Conservation (phyloP, 2,888 invertebrate species). For the Dynastes grantii region DNA sequence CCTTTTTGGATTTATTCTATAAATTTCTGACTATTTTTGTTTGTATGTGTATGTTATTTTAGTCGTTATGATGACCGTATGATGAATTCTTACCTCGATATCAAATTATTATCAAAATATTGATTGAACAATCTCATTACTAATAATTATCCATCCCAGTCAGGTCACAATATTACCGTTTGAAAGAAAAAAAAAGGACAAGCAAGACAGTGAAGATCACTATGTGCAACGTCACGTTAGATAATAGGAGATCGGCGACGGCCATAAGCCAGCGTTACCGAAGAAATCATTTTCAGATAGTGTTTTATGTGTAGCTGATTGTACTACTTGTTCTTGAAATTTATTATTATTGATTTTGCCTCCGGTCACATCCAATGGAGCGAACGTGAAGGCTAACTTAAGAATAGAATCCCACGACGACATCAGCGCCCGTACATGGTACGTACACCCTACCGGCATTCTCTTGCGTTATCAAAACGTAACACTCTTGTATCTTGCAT, state of each 20-base stretch:
- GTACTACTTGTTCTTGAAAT: slow-evolving; percentile 44
- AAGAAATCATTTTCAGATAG: slow-evolving; percentile 43
- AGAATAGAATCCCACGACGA: slow-evolving; percentile 13
- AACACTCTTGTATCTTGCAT: slow-evolving; percentile 33
- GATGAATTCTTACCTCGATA: neutral
- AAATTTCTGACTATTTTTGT: no score
- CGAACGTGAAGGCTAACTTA: slow-evolving; percentile 4
- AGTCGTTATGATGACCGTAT: neutral
- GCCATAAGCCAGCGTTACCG: slow-evolving; percentile 17
- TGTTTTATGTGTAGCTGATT: slow-evolving; percentile 45
- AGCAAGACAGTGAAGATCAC: slow-evolving; percentile 18
- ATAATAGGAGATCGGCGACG: slow-evolving; percentile 42
- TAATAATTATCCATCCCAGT: slow-evolving; percentile 27
- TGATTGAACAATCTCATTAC: slow-evolving; percentile 41
- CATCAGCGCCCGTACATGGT: slow-evolving; percentile 6
- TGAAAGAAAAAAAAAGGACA: slow-evolving; percentile 6
- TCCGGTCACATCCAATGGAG: slow-evolving; percentile 28
- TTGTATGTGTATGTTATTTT: no score
- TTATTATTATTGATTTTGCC: slow-evolving; percentile 47
- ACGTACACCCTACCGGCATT: slow-evolving; percentile 30
- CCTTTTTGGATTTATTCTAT: no score
- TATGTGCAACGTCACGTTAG: slow-evolving; percentile 41
- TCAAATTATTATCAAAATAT: slow-evolving; percentile 34
- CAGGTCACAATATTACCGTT: slow-evolving; percentile 44
- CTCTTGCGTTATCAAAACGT: slow-evolving; percentile 33